phyloP scores from a whole-genome alignment of 2,113 vertebrate species.

The Boleophthalmus pectinirostris region DNA sequence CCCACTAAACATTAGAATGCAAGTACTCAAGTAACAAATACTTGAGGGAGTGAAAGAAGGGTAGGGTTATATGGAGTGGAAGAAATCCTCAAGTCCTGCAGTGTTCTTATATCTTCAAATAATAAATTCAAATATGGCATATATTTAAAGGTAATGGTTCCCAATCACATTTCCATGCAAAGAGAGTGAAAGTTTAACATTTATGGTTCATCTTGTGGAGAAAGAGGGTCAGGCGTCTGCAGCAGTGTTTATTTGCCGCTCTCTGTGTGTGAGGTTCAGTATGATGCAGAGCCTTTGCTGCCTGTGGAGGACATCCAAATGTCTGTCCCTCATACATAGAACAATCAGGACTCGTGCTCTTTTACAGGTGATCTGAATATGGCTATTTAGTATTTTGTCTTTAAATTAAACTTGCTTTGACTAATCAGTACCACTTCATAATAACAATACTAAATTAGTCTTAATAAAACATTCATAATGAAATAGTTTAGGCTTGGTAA shows the following conservation, averaged over 20 bases:
- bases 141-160: background rate
- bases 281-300: conserved; percentile 62
- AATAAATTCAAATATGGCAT: background rate
- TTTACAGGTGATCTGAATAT: background rate
- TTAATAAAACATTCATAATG: too few species aligned
- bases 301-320: too few species aligned
- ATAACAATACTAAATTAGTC: too few species aligned
- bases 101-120: too few species aligned
- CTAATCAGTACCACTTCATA: too few species aligned
- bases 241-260: conserved; percentile 59
- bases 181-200: background rate
- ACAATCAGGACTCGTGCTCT: background rate
- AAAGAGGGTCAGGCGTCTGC: conserved; percentile 40
- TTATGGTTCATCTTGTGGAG: conserved; percentile 36
- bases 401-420: too few species aligned
- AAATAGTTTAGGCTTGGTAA: too few species aligned
- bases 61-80: too few species aligned
- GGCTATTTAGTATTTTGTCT: too few species aligned
- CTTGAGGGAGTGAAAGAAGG: too few species aligned
- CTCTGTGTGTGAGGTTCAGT: conserved; percentile 38
- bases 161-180: too few species aligned
- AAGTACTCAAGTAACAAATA: background rate
- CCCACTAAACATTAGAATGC: background rate
- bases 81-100: too few species aligned
- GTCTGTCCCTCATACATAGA: conserved; percentile 3